Evolutionary conservation across 1,140 invertebrate genomes (phyloP).

Genomic region (Anastrepha obliqua): DNA sequence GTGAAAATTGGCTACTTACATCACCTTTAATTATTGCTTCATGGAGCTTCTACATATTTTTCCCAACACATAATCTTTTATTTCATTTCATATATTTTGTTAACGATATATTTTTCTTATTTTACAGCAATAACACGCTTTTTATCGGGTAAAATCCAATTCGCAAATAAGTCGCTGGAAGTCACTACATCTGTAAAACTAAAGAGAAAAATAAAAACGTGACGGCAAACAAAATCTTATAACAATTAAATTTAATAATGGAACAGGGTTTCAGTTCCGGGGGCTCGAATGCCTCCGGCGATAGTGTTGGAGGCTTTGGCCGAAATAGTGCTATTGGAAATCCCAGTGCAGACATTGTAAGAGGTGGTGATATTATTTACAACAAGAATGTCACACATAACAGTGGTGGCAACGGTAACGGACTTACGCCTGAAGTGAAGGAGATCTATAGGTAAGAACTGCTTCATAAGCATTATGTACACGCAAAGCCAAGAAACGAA

Average conservation of each 20-base stretch:
- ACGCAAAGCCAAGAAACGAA: too few relatives aligned
- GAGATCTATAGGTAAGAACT: constrained; percentile 56
- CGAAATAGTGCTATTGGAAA: background rate
- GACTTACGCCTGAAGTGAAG: constrained; percentile 55
- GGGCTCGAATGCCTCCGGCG: constrained; percentile 57
- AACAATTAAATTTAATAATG: constrained; percentile 1
- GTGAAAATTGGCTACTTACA: too few relatives aligned
- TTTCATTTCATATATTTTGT: background rate
- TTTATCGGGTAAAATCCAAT: background rate
- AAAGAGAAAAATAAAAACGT: background rate
- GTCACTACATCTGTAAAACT: background rate
- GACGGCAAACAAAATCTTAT: constrained; percentile 1
- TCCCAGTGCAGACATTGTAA: constrained; percentile 3
- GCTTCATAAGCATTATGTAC: background rate
- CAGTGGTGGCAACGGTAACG: constrained; percentile 51
- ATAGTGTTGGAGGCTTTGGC: constrained; percentile 54
- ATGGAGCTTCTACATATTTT: background rate
- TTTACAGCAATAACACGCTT: background rate
- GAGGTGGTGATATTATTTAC: constrained; percentile 10
- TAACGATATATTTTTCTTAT: constrained; percentile 1
- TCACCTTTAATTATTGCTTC: too few relatives aligned
- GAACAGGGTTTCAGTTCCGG: constrained; percentile 55
- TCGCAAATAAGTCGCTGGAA: background rate
- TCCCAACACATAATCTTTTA: background rate
- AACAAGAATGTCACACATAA: constrained; percentile 49